These are phyloP conservation scores for Drosophila setosimentum DNA, from an alignment of 2,888 invertebrate genomes.

Conservation along the genomic window DNA sequence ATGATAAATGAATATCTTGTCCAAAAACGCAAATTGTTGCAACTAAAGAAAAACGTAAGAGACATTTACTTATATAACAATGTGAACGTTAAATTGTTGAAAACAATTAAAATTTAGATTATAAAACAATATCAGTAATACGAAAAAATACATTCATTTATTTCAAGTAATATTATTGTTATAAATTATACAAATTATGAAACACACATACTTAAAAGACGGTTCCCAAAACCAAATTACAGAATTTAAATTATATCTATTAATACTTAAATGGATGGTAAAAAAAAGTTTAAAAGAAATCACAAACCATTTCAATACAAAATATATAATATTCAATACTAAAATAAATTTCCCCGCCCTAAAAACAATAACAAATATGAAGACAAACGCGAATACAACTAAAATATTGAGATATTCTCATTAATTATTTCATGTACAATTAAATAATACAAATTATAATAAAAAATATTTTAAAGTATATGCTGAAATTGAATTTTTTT, in stretches of 20 bases:
- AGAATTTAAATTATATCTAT: slow-evolving; percentile 34
- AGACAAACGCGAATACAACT: slow-evolving; percentile 50
- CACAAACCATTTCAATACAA: slow-evolving; percentile 55
- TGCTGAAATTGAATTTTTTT: slow-evolving; percentile 24
- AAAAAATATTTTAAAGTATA: slow-evolving; percentile 68
- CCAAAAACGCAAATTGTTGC: slow-evolving; percentile 56
- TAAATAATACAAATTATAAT: slow-evolving; percentile 58
- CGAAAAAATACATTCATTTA: slow-evolving; percentile 59
- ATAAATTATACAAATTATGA: slow-evolving; percentile 37
- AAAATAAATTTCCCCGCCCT: slow-evolving; percentile 72
- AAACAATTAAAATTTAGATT: slow-evolving; percentile 74
- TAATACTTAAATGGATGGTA: slow-evolving; percentile 34
- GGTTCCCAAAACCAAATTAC: slow-evolving; percentile 29
- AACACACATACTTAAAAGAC: slow-evolving; percentile 43
- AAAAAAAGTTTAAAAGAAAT: slow-evolving; percentile 33
- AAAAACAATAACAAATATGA: slow-evolving; percentile 58
- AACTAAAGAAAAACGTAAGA: slow-evolving; percentile 41
- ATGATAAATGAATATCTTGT: slow-evolving; percentile 55
- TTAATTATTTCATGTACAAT: slow-evolving; percentile 75
- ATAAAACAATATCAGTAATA: slow-evolving; percentile 64
- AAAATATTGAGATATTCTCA: slow-evolving; percentile 76
- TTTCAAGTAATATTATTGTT: slow-evolving; percentile 71
- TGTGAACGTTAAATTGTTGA: slow-evolving; percentile 75
- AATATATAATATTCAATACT: slow-evolving; percentile 46
- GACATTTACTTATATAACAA: slow-evolving; percentile 73